These are phyloP conservation scores for Phragmatobia fuliginosa DNA, from an alignment of 2,888 invertebrate species.

Conservation along the genomic window DNA sequence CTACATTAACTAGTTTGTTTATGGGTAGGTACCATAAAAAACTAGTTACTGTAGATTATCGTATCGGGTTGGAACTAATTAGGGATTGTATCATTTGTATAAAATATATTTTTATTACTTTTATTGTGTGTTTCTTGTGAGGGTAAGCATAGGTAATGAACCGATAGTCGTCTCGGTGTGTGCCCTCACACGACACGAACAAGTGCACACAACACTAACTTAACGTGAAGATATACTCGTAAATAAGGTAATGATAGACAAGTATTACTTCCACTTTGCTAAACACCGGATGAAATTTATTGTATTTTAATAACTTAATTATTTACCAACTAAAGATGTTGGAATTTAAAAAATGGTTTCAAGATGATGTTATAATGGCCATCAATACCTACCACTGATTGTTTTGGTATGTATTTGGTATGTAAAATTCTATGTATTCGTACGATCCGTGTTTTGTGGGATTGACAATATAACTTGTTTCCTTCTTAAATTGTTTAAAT, in stretches of 20 bases:
- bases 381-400: no score
- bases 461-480: no score
- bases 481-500: not conserved
- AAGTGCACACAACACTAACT: constrained; percentile 8
- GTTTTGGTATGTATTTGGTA: no score
- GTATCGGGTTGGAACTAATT: constrained; percentile 11
- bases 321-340: not conserved
- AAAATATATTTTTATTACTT: constrained; percentile 13
- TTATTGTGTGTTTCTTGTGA: constrained; percentile 14
- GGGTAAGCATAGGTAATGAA: constrained; percentile 42
- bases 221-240: not conserved
- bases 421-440: no score
- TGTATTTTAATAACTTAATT: constrained; percentile 1
- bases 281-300: not conserved
- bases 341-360: not conserved
- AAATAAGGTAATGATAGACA: not conserved
- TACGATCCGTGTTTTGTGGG: no score
- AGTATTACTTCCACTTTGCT: not conserved
- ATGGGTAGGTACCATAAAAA: not conserved
- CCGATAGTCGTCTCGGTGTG: constrained; percentile 22
- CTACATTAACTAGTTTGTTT: no score
- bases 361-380: no score
- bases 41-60: not conserved
- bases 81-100: constrained; percentile 14
- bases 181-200: constrained; percentile 6